These are phyloP conservation scores for Zosterops japonicus DNA, from an alignment of 2,113 vertebrate genomes.

Conservation along the genomic window DNA sequence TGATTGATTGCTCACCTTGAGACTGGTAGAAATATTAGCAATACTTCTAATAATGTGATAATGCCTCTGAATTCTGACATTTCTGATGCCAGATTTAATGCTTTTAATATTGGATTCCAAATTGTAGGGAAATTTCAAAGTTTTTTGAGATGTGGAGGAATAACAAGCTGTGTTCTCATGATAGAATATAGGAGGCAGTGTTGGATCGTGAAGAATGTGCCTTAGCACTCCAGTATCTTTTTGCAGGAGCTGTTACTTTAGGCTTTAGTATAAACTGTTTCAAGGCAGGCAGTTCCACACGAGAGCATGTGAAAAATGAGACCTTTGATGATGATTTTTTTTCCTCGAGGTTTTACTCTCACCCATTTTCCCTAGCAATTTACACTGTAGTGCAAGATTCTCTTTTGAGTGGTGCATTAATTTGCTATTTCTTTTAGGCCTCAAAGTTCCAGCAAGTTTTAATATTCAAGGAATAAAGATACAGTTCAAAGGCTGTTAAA, in stretches of 20 bases:
- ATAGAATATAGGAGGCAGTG: slow-evolving; percentile 8
- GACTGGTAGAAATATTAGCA: neutral
- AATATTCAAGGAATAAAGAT: neutral
- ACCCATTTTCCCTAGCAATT: neutral
- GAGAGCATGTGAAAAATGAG: neutral
- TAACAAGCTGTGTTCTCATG: neutral
- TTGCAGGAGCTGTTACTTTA: neutral
- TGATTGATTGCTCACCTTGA: neutral
- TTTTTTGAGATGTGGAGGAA: neutral
- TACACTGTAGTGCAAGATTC: neutral
- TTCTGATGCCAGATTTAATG: neutral
- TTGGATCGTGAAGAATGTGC: neutral
- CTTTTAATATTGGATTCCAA: neutral
- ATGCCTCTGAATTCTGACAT: neutral
- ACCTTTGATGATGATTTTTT: neutral
- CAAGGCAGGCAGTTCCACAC: neutral
- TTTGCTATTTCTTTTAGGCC: neutral
- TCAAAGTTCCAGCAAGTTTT: neutral
- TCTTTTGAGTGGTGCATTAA: neutral
- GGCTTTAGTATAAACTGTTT: neutral
- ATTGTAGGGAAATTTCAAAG: neutral
- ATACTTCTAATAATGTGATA: neutral
- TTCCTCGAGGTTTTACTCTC: neutral
- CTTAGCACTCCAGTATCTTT: neutral
- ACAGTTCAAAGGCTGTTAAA: neutral